phyloP scores from a whole-genome alignment of 1,140 invertebrate genomes.

The Ooceraea biroi region DNA sequence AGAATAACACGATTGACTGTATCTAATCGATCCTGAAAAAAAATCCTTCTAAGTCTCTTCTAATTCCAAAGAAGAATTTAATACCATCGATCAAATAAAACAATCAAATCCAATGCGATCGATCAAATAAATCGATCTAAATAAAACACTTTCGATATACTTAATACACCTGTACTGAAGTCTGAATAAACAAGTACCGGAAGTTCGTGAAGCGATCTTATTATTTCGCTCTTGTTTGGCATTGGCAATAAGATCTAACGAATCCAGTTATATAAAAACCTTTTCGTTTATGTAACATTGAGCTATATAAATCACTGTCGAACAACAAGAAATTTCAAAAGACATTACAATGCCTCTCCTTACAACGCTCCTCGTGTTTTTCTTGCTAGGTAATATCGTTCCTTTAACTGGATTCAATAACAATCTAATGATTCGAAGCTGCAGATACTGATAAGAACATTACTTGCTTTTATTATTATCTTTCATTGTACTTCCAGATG shows the following conservation, averaged over 20 bases:
- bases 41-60: too few relatives aligned
- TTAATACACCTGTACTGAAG: not conserved
- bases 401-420: not conserved
- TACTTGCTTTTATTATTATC: conserved; percentile 23
- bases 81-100: too few relatives aligned
- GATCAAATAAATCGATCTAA: too few relatives aligned
- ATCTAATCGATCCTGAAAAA: not conserved
- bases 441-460: not conserved
- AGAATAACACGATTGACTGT: not conserved
- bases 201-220: conserved; percentile 17
- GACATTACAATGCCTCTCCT: conserved; percentile 31
- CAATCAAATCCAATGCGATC: too few relatives aligned
- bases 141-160: too few relatives aligned
- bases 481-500: conserved; percentile 19
- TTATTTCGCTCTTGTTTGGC: not conserved
- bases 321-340: not conserved
- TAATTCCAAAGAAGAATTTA: too few relatives aligned
- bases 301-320: conserved; percentile 39
- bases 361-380: conserved; percentile 13
- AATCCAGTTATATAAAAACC: conserved; percentile 23
- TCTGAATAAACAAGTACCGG: conserved; percentile 39
- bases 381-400: conserved; percentile 35
- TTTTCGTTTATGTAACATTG: conserved; percentile 34
- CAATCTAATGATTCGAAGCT: not conserved
- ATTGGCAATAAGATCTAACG: conserved; percentile 36